Conservation (phyloP, 2,888 invertebrate genomes). For the Lydus trimaculatus region DNA sequence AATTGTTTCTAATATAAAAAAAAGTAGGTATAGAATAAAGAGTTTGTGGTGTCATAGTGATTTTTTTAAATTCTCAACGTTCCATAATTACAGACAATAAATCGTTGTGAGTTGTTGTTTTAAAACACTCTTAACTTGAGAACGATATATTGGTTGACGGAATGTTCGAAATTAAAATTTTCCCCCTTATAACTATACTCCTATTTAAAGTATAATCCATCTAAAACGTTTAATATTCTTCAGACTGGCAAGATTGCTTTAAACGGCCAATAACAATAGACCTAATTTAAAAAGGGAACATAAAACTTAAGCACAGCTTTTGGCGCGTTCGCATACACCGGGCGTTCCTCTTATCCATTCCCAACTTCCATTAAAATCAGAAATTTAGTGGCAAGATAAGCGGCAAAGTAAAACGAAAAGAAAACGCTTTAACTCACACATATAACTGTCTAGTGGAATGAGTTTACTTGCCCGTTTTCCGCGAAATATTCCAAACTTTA, state of each 20-base stretch:
- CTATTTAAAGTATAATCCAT: conserved; percentile 51
- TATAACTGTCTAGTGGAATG: conserved; percentile 59
- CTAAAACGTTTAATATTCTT: conserved; percentile 54
- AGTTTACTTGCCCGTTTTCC: conserved; percentile 56
- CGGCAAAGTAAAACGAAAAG: conserved; percentile 61
- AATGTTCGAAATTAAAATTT: conserved; percentile 47
- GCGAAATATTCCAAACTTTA: conserved; percentile 55
- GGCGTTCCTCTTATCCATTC: conserved; percentile 33
- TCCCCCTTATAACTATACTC: conserved; percentile 44
- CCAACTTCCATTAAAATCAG: conserved; percentile 67
- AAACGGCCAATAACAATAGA: conserved; percentile 60
- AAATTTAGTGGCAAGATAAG: conserved; percentile 67
- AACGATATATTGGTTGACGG: conserved; percentile 26
- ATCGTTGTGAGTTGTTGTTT: not conserved
- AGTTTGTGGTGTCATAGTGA: not conserved
- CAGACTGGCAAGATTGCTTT: conserved; percentile 56
- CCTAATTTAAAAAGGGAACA: conserved; percentile 59
- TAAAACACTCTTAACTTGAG: not conserved
- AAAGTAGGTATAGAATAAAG: too few relatives aligned
- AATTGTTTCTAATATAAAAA: not conserved
- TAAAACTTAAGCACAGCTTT: conserved; percentile 58
- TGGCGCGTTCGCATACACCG: conserved; percentile 45
- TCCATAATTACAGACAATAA: not conserved
- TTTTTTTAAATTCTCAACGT: not conserved
- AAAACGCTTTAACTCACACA: conserved; percentile 60